Evolutionary conservation across 2,797 vertebrate genomes (phyloP).

Genomic region (Babyrousa celebensis): DNA sequence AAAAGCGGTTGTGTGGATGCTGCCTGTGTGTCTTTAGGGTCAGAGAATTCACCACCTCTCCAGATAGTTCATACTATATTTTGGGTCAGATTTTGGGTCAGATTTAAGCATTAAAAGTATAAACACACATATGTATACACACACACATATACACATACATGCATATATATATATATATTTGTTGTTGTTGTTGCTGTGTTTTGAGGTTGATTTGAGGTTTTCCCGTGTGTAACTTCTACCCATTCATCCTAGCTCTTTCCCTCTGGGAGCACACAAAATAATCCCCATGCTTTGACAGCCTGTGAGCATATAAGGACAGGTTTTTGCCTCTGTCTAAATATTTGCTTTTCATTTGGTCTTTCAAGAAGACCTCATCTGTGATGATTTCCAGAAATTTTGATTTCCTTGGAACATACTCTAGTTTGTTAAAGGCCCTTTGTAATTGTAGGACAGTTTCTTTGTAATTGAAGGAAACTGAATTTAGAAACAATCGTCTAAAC

Average conservation of each 20-base stretch:
- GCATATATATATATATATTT: background rate
- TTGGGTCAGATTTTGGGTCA: background rate
- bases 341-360: slow-evolving; percentile 40
- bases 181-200: background rate
- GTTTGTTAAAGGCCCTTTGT: background rate
- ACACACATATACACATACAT: too few relatives aligned
- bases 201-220: slow-evolving; percentile 20
- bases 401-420: background rate
- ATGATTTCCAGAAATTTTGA: slow-evolving; percentile 30
- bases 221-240: background rate
- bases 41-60: background rate
- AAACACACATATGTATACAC: too few relatives aligned
- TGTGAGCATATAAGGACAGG: background rate
- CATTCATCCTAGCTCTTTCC: background rate
- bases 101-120: background rate
- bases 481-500: background rate
- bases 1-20: background rate
- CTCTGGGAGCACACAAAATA: background rate
- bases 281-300: background rate
- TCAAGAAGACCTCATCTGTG: background rate
- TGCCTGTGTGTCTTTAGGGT: background rate
- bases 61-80: background rate
- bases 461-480: slow-evolving; percentile 11
- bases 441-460: background rate
- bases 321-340: background rate